These are phyloP conservation scores for Lamprologus lemairii DNA, from an alignment of 2,113 vertebrate genomes.

Conservation along the genomic window DNA sequence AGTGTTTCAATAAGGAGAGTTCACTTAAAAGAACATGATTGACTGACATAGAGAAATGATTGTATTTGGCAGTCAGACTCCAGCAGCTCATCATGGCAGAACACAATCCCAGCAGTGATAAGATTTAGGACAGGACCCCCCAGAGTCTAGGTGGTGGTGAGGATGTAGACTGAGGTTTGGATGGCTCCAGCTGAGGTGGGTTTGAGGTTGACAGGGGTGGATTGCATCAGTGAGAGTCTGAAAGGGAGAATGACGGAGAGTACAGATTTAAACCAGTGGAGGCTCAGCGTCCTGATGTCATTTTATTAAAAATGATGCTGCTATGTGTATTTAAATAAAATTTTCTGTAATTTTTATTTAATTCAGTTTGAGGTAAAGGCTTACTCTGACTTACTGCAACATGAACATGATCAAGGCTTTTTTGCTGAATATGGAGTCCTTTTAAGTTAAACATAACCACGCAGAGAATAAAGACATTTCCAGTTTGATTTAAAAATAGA, in stretches of 20 bases:
- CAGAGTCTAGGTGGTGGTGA: background rate
- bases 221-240: fast-evolving
- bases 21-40: fast-evolving
- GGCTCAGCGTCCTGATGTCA: background rate
- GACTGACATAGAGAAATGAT: fast-evolving
- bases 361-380: background rate
- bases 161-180: background rate
- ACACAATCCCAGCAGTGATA: background rate
- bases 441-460: background rate
- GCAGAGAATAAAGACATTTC: fast-evolving
- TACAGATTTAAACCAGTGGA: background rate
- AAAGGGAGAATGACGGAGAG: background rate
- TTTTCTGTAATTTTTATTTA: background rate
- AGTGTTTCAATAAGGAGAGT: background rate
- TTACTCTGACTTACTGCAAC: background rate
- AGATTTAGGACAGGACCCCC: background rate
- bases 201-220: background rate
- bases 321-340: background rate
- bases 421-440: background rate
- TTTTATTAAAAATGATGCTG: background rate
- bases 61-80: background rate
- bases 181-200: background rate
- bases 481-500: fast-evolving
- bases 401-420: fast-evolving
- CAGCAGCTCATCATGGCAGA: background rate